Percentiles rank a stretch among this genome's conserved stretches.
Evolutionary conservation across 2,797 vertebrate species (phyloP).

Genomic region (Kryptopterus vitreolus): DNA sequence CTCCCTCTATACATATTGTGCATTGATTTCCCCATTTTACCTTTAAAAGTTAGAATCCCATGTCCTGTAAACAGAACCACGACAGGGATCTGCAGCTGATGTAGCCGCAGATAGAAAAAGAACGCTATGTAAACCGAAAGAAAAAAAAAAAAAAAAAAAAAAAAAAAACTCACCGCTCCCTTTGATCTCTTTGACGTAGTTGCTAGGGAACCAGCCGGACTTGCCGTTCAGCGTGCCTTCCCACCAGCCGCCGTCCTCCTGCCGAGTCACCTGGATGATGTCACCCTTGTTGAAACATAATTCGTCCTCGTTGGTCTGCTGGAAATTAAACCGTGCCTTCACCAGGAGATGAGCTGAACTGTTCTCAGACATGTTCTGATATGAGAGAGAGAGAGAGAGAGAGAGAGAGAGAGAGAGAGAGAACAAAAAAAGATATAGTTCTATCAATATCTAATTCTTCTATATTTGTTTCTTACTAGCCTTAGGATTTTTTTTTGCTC

Average conservation of each 20-base stretch:
- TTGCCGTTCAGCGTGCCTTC: conserved; percentile 87
- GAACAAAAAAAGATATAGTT: too few relatives aligned
- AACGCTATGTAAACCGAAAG: background rate
- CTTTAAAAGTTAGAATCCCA: background rate
- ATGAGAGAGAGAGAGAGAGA: background rate
- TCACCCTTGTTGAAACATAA: conserved; percentile 94
- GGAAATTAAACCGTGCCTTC: conserved; percentile 94
- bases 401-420: background rate
- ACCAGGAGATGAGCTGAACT: conserved; percentile 89
- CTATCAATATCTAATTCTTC: background rate
- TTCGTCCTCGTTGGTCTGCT: conserved; percentile 98
- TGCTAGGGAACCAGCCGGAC: conserved; percentile 98
- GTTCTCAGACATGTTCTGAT: conserved; percentile 97
- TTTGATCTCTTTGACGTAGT: conserved; percentile 96
- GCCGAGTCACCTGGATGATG: conserved; percentile 90
- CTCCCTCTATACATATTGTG: too few relatives aligned
- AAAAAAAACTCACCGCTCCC: conserved; percentile 86
- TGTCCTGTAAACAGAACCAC: background rate
- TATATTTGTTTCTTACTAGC: background rate
- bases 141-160: too few relatives aligned
- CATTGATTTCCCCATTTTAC: too few relatives aligned
- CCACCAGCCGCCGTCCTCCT: conserved; percentile 99
- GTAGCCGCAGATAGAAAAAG: background rate
- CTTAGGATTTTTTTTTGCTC: background rate
- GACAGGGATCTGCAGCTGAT: background rate